Evolutionary conservation across 2,888 invertebrate genomes (phyloP).

Genomic region (Orthosia gothica): DNA sequence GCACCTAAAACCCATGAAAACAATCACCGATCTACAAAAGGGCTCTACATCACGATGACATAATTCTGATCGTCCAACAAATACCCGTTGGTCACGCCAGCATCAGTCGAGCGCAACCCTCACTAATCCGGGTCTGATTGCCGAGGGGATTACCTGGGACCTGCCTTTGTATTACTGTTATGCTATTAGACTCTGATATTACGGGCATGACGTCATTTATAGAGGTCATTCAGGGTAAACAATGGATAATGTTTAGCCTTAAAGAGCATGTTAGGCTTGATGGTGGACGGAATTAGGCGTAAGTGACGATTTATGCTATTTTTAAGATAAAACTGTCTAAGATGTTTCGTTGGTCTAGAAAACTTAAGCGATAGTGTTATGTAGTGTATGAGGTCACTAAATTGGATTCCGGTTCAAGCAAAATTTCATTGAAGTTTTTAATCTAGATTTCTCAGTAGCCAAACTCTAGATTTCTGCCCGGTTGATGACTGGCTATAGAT

Average conservation of each 20-base stretch:
- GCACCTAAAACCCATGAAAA: background rate
- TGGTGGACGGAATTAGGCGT: slow-evolving; percentile 4
- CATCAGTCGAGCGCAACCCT: slow-evolving; percentile 34
- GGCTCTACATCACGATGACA: slow-evolving; percentile 16
- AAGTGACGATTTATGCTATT: slow-evolving; percentile 28
- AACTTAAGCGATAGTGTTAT: no score
- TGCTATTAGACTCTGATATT: slow-evolving; percentile 58
- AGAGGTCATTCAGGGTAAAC: slow-evolving; percentile 53
- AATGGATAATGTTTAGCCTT: slow-evolving; percentile 46
- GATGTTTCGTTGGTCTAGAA: background rate
- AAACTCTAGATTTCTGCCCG: no score
- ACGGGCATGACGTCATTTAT: slow-evolving; percentile 59
- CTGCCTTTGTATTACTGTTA: slow-evolving; percentile 66
- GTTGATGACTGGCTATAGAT: no score
- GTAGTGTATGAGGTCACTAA: no score
- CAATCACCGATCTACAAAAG: slow-evolving; percentile 8
- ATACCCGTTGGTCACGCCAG: slow-evolving; percentile 47
- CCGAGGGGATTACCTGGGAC: slow-evolving; percentile 61
- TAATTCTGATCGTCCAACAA: slow-evolving; percentile 50
- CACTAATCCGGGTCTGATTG: slow-evolving; percentile 67
- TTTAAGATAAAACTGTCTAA: background rate
- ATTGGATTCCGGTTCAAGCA: no score
- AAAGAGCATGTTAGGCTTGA: slow-evolving; percentile 30
- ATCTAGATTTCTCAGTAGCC: no score
- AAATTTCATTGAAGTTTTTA: no score